A percentile compares a stretch with the other conserved stretches of the same genome.
Evolutionary conservation across 2,113 vertebrate species (phyloP).

Genomic region (Aegotheles bennettii): DNA sequence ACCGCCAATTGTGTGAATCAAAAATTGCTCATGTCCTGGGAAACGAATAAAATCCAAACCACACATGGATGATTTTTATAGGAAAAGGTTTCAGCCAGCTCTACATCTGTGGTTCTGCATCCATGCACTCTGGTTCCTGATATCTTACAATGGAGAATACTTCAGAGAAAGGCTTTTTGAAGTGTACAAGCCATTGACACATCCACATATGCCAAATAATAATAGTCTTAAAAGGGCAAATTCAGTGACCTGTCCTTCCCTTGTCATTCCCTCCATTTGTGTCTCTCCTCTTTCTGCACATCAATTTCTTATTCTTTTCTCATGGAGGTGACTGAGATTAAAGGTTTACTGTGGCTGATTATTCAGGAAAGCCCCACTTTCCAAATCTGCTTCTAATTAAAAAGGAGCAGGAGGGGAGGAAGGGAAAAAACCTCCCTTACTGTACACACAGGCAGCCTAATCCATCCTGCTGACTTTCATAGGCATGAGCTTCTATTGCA

Average conservation of each 20-base stretch:
- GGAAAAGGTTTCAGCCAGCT: background rate
- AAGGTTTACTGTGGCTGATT: conserved; percentile 32
- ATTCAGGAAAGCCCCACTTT: conserved; percentile 59
- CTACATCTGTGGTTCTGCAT: background rate
- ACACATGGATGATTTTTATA: background rate
- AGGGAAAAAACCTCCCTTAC: background rate
- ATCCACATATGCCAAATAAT: background rate
- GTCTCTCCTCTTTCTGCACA: background rate
- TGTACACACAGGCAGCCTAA: conserved; percentile 18
- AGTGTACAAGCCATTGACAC: background rate
- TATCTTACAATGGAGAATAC: background rate
- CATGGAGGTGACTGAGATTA: background rate
- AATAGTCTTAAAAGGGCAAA: background rate
- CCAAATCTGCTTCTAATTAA: conserved; percentile 66
- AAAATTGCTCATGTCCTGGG: background rate
- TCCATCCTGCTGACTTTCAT: conserved; percentile 40
- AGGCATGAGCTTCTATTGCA: background rate
- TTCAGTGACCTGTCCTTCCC: background rate
- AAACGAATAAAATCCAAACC: background rate
- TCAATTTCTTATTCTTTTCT: background rate
- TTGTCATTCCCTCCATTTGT: background rate
- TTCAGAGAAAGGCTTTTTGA: background rate
- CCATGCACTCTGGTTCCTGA: background rate
- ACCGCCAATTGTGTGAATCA: background rate
- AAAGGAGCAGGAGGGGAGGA: conserved; percentile 17